phyloP scores from a whole-genome alignment of 2,113 vertebrate species.

The Cervus canadensis region DNA sequence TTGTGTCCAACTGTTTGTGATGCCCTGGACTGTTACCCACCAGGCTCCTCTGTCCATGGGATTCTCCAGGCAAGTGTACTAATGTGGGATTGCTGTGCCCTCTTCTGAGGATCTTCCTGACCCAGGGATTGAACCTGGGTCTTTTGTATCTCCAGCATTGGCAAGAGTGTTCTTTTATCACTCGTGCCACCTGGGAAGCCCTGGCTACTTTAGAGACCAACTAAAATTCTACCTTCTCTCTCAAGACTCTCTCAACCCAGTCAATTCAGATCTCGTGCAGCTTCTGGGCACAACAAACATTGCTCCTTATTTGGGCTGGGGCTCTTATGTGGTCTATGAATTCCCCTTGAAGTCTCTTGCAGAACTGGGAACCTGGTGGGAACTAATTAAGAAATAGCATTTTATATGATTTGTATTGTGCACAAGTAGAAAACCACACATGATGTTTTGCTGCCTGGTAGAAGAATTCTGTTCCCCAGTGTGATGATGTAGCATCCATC shows the following conservation, averaged over 20 bases:
- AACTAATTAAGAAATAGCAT: background rate
- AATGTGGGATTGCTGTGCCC: fast-evolving
- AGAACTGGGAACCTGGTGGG: background rate
- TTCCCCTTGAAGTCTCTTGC: background rate
- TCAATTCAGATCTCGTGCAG: background rate
- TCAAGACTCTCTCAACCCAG: background rate
- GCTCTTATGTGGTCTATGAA: background rate
- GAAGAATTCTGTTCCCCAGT: background rate
- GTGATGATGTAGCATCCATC: background rate
- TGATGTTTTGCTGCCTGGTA: background rate
- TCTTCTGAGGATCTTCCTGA: background rate
- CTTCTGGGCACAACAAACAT: background rate
- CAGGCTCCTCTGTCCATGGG: background rate
- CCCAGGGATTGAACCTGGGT: background rate
- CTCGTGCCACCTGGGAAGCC: background rate
- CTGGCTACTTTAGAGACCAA: background rate
- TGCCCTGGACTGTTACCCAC: fast-evolving
- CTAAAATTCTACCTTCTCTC: background rate
- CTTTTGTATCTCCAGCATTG: background rate
- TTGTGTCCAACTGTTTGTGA: background rate
- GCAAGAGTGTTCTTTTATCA: background rate
- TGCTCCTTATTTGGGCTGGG: background rate
- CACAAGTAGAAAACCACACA: background rate
- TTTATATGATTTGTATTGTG: background rate
- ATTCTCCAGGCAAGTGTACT: background rate